A percentile compares a stretch with the other conserved stretches of the same genome.
These are phyloP conservation scores for Ricordea florida DNA, from an alignment of 92 coral and sea anemone genomes.

Conservation along the genomic window DNA sequence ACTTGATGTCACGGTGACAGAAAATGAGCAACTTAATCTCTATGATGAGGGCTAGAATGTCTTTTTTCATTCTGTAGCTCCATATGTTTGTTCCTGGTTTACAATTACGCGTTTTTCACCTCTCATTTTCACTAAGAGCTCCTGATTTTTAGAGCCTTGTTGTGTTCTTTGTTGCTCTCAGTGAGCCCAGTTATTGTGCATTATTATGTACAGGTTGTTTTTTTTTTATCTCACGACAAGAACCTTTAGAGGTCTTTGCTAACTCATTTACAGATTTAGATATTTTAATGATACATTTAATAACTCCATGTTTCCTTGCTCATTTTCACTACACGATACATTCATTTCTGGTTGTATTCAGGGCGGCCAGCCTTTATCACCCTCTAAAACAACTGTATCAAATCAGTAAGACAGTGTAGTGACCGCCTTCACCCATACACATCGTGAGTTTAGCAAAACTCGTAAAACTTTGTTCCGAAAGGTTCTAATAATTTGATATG, in stretches of 20 bases:
- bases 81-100: too few species aligned
- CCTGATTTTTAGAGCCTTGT: too few species aligned
- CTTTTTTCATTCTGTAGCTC: too few species aligned
- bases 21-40: too few species aligned
- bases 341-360: too few species aligned
- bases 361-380: background rate
- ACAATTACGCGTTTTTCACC: too few species aligned
- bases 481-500: constrained; percentile 36
- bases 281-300: constrained; percentile 1
- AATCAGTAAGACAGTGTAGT: background rate
- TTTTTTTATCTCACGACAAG: background rate
- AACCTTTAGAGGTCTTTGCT: background rate
- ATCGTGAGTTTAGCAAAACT: constrained; percentile 1
- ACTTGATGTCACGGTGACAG: too few species aligned
- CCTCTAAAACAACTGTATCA: background rate
- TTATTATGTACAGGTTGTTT: background rate
- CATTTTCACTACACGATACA: too few species aligned
- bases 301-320: too few species aligned
- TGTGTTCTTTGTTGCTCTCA: too few species aligned
- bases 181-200: background rate
- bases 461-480: background rate
- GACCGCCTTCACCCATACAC: background rate
- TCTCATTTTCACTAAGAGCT: too few species aligned
- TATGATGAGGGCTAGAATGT: too few species aligned
- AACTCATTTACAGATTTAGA: background rate